These are phyloP conservation scores for Tineola bisselliella DNA, from an alignment of 2,888 invertebrate genomes.

Conservation along the genomic window DNA sequence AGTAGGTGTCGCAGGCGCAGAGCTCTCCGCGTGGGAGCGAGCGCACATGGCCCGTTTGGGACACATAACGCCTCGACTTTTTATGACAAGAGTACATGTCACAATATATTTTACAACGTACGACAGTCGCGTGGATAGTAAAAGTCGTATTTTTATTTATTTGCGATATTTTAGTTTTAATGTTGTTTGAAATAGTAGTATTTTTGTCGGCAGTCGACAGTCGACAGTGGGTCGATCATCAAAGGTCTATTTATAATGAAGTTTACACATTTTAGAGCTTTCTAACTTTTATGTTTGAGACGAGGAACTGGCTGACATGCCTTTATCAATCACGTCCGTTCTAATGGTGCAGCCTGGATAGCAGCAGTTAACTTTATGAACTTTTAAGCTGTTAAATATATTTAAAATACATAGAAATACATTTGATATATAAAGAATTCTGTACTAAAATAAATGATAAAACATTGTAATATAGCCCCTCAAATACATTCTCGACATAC, in stretches of 20 bases:
- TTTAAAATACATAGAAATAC: too few species aligned
- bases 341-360: not conserved
- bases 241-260: slow-evolving; percentile 1
- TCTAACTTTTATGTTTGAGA: not conserved
- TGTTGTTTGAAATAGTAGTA: slow-evolving; percentile 6
- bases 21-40: slow-evolving; percentile 62
- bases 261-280: slow-evolving; percentile 8
- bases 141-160: slow-evolving; percentile 16
- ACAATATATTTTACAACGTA: slow-evolving; percentile 26
- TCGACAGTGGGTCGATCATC: not conserved
- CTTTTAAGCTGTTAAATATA: not conserved
- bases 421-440: too few species aligned
- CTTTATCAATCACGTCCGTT: not conserved
- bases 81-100: slow-evolving; percentile 45
- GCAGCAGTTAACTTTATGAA: not conserved
- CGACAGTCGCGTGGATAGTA: slow-evolving; percentile 15
- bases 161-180: slow-evolving; percentile 14
- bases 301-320: not conserved
- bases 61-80: slow-evolving; percentile 61
- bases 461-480: not conserved
- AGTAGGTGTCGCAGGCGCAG: not conserved
- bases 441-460: not conserved
- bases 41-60: slow-evolving; percentile 65
- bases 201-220: not conserved
- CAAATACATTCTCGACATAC: slow-evolving; percentile 22